phyloP scores from a whole-genome alignment of 2,113 vertebrate genomes.

The Brachyhypopomus occidentalis region DNA sequence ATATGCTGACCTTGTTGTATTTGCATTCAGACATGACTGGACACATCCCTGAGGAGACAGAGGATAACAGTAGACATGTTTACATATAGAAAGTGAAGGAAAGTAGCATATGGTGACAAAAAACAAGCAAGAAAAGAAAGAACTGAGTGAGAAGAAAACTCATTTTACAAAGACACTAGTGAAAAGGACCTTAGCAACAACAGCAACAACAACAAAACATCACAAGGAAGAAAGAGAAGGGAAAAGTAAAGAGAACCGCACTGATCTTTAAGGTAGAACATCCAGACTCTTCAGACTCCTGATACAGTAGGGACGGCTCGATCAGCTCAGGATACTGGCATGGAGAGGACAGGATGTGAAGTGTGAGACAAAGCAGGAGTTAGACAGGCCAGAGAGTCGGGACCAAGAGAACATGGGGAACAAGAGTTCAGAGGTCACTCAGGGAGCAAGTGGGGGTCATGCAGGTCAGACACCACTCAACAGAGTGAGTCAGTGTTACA shows the following conservation, averaged over 20 bases:
- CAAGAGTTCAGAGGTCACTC: neutral
- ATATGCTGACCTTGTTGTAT: slow-evolving; percentile 23
- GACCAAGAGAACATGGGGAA: neutral
- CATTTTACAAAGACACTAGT: neutral
- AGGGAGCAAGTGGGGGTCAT: neutral
- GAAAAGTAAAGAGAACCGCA: no score
- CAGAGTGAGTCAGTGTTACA: neutral
- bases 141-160: neutral
- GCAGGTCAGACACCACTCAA: neutral
- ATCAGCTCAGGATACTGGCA: no score
- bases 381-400: no score
- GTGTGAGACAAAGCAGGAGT: no score
- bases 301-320: no score
- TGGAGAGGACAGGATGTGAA: no score
- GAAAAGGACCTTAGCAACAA: neutral
- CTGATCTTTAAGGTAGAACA: no score
- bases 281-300: no score
- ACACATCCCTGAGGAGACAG: neutral
- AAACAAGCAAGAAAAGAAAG: neutral
- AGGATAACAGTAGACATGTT: neutral
- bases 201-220: no score
- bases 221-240: no score
- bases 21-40: neutral
- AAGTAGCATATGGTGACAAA: neutral
- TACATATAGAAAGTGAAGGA: neutral